phyloP scores from a whole-genome alignment of 2,797 vertebrate species.

The Tarsius wallacei region DNA sequence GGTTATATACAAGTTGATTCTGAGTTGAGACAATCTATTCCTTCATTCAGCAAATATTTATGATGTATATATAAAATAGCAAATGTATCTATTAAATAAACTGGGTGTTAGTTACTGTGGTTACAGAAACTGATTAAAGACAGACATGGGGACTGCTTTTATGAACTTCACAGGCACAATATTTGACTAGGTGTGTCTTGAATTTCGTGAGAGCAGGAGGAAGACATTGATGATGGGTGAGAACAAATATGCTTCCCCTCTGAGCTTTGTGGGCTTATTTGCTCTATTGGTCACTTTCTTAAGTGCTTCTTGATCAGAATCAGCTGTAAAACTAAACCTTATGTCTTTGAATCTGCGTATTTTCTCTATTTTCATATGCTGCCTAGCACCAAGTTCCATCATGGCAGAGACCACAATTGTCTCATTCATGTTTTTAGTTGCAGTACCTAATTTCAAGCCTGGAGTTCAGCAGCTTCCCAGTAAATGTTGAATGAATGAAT shows the following conservation, averaged over 20 bases:
- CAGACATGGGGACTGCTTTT: not conserved
- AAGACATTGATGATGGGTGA: not conserved
- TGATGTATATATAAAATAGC: not conserved
- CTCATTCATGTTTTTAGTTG: not conserved
- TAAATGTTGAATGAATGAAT: not conserved
- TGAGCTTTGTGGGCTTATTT: not conserved
- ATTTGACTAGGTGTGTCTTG: not conserved
- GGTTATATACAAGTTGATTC: not conserved
- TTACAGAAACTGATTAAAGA: not conserved
- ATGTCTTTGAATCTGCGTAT: not conserved
- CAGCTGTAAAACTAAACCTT: not conserved
- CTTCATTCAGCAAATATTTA: conserved; percentile 7
- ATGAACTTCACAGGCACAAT: not conserved
- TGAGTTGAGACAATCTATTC: not conserved
- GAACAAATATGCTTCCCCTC: not conserved
- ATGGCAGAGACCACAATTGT: accelerated
- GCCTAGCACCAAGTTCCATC: not conserved
- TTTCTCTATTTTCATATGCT: not conserved
- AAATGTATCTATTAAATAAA: not conserved
- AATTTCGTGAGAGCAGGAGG: not conserved
- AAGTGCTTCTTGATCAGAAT: not conserved
- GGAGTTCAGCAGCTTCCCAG: not conserved
- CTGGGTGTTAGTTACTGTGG: not conserved
- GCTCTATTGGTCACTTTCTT: not conserved
- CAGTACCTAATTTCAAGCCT: not conserved